Percentiles rank a stretch among this genome's conserved stretches.
Evolutionary conservation across 1,140 invertebrate genomes (phyloP).

Genomic region (Capitella teleta): DNA sequence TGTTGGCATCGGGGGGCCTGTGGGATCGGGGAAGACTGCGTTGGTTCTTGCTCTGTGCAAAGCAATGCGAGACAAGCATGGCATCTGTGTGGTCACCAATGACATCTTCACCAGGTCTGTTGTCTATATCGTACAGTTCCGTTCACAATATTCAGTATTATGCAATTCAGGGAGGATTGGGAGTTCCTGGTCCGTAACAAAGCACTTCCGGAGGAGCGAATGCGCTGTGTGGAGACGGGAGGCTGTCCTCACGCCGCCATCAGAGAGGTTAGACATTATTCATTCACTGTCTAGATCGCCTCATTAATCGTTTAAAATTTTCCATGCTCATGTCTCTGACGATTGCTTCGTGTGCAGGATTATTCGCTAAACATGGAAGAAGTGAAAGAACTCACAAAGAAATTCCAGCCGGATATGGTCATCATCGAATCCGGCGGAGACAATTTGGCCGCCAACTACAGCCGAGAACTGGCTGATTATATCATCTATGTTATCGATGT

Average conservation of each 20-base stretch:
- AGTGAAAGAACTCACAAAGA: constrained; percentile 33
- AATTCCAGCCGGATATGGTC: constrained; percentile 34
- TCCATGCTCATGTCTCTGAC: too few relatives aligned
- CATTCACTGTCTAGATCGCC: too few relatives aligned
- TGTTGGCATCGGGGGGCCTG: constrained; percentile 40
- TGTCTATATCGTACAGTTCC: background rate
- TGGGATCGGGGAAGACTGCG: constrained; percentile 41
- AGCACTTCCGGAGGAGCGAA: constrained; percentile 31
- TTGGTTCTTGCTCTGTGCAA: constrained; percentile 33
- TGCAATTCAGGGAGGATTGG: constrained; percentile 35
- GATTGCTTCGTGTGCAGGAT: constrained; percentile 23
- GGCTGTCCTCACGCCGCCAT: constrained; percentile 42
- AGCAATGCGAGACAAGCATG: constrained; percentile 23
- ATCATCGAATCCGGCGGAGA: constrained; percentile 42
- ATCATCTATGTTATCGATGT: constrained; percentile 43
- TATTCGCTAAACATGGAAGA: constrained; percentile 39
- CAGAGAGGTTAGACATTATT: constrained; percentile 25
- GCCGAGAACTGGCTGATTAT: constrained; percentile 40
- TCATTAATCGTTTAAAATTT: too few relatives aligned
- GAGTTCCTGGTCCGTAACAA: constrained; percentile 38
- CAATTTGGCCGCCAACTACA: constrained; percentile 40
- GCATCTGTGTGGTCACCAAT: constrained; percentile 40
- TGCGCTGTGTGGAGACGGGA: constrained; percentile 39
- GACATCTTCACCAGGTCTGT: constrained; percentile 40
- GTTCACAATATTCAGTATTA: background rate